Conservation (phyloP, 2,113 vertebrate species). For the Scartelaos histophorus region DNA sequence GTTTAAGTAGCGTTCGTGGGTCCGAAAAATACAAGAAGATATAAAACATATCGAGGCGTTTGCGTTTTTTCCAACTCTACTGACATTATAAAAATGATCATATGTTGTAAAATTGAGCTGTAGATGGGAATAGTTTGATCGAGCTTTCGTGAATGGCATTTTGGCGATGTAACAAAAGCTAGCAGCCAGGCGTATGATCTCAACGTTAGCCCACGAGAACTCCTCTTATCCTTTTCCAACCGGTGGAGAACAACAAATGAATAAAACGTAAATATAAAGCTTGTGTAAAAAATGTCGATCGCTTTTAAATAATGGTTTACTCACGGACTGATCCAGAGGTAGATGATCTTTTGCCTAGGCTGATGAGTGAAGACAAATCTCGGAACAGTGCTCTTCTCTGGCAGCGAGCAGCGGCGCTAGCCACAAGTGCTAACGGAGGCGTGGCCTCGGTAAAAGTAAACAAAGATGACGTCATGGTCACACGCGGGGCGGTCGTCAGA, state of each 20-base stretch:
- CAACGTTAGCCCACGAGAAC: constrained; percentile 51
- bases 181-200: constrained; percentile 30
- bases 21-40: background rate
- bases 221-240: constrained; percentile 8
- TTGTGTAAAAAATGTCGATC: fast-evolving
- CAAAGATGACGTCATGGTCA: constrained; percentile 68
- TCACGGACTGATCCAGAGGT: constrained; percentile 49
- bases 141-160: constrained; percentile 8
- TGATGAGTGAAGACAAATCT: constrained; percentile 45
- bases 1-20: background rate
- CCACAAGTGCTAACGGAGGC: constrained; percentile 73
- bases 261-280: background rate
- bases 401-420: constrained; percentile 54
- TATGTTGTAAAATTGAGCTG: background rate
- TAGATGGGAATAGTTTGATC: background rate
- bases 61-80: background rate
- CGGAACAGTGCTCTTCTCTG: constrained; percentile 44
- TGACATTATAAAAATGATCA: background rate
- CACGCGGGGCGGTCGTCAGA: constrained; percentile 47
- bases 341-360: constrained; percentile 44
- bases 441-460: constrained; percentile 72
- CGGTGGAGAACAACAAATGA: background rate
- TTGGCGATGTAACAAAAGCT: constrained; percentile 65
- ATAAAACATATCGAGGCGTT: background rate
- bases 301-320: constrained; percentile 12